Base-by-base conservation (phyloP, 2,888 invertebrate genomes). In the Colletes collaris region DNA sequence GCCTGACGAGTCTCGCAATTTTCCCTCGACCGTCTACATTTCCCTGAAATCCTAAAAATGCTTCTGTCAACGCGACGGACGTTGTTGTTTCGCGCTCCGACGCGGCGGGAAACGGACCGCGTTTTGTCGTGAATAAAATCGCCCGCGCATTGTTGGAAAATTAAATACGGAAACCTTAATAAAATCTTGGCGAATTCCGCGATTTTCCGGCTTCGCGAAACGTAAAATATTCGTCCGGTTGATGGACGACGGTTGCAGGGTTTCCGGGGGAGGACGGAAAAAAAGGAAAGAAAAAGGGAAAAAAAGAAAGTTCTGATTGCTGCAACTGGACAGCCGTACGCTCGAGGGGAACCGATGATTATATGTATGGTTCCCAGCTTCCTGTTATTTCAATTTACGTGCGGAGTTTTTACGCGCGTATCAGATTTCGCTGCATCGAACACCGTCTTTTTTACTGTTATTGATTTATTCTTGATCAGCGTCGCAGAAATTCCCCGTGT, bases 161-260 rank as follows among this genome's bases (percentile, higher is more conserved):
- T 90, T 86, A 87, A 90, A 84, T 44, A 68, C 65, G 66, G 89
- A 90, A 89, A 89, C 89, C 89, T 71, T 82, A 84, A 87, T 82
- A 86, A 89, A 89, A 85, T 84, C 71, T 77, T 73, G 73, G 66
- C 67, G 84, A 88, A 88, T 86, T 86, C 83, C 73, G 81, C 67
- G 62, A 84, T 91, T 90, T 83, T 86, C 68, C 59, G 92, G 92
- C 92, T 92, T 92, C 92, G 73, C 82, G 82, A 88, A 89, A 91
- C 86, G 84, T 90, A 88, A 88, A 91, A 90, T 84, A 85, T 77
- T 74, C 77, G 86, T 79, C 79, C 86, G 81, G 83, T 85, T 83
- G 84, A 81, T 77, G 82, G 82, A 84, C 81, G 66, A 65, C 70
- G n/a, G 69, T 89, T 85, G 70, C 78, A 73, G 50, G 92, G 91